Evolutionary conservation across 2,797 vertebrate species (phyloP), one percentile per base, ranked within the genome.

Genomic region (Enoplosus armatus): DNA sequence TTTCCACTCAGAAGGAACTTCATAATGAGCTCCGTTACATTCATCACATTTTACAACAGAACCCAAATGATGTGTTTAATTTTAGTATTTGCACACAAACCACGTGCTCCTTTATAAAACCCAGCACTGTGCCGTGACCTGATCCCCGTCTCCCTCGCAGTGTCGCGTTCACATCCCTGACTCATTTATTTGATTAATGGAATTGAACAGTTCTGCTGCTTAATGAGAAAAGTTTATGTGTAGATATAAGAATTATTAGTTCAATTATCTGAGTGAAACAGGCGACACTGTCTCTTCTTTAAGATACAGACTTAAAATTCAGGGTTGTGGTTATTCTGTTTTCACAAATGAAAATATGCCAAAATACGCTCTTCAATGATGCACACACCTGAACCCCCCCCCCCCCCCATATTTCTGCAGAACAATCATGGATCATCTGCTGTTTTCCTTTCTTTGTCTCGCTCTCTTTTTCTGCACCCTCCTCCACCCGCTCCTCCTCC

Each of bases 361-460:
- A 70, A 54, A 51, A 5, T 18, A 4, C 41, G 15, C 73, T 45
- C 20, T 35, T 56, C 27, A 35, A 37, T 48, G 8, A 66, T 29
- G 47, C 35, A 18, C 33, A 53, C 61, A 79, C 37, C 63, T 72
- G 60, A 79, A 37, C 35, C 58, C 62, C 53, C 51, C 11, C 35
- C 58, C 62, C 53, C 51, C 11, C 18, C 16, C 27, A 22, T 9
- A 7, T 20, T 35, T 20, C 62, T n/a, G 62, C 51, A 48, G n/a
- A 48, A 65, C 58, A 68, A 78, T 9, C 18, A 29, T 7, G 4
- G n/a, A 53, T 45, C 59, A 83, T 64, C 48, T 78, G 78, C 65
- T 60, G 58, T 41, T 60, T 48, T 41, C 41, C 50, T 65, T 47
- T 29, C 51, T 41, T 22, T 35, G 20, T 66, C 45, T 64, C n/a